Evolutionary conservation across 2,797 vertebrate genomes (phyloP), one percentile per base, ranked within the genome.

Genomic region (Loris lydekkerianus): DNA sequence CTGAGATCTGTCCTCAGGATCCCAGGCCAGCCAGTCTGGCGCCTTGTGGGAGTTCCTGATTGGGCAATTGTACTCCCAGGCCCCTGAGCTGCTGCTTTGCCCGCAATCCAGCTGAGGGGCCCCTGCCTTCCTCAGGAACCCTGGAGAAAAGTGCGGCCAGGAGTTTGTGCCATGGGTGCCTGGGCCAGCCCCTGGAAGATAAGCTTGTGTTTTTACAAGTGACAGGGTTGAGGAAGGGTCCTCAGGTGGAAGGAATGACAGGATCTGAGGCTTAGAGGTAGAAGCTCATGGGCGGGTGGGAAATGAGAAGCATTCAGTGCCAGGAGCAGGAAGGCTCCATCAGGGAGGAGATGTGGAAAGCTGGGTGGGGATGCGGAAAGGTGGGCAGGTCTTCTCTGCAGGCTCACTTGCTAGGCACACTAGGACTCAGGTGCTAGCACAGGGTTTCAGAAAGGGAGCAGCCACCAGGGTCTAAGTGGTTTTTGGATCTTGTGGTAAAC

Each of bases 211-310:
- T 53, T 25, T 5, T 18, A 34, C 27, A 6, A 37, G 58, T 10
- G 58, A 46, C 7, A 2, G 23, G 2, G 31, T 18, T 34, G 61
- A 61, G 73, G 82, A 89, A 43, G 56, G 34, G 40, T 13, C 63
- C 53, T 61, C 10, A 17, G 61, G 53, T 29, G 21, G 49, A 21
- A 1, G 58, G 29, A 18, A n/a, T 43, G 18, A 9, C 34, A 1
- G 14, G 25, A 27, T 0, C 72, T 1, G n/a, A 5, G 37, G 85
- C 37, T 70, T 7, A 0, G 46, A 15, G 61, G 13, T 3, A 25
- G 60, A 80, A 10, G 5, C 4, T 27, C 2, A 0, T 0, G 9
- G 40, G 18, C 8, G 0, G 1, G 27, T 21, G 53, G 72, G 49
- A 31, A 25, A 17, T 8, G 1, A 46, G 25, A 14, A 20, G 67